Evolutionary conservation across 1,140 invertebrate species (phyloP).

Genomic region (Aphelinus atriplicis): DNA sequence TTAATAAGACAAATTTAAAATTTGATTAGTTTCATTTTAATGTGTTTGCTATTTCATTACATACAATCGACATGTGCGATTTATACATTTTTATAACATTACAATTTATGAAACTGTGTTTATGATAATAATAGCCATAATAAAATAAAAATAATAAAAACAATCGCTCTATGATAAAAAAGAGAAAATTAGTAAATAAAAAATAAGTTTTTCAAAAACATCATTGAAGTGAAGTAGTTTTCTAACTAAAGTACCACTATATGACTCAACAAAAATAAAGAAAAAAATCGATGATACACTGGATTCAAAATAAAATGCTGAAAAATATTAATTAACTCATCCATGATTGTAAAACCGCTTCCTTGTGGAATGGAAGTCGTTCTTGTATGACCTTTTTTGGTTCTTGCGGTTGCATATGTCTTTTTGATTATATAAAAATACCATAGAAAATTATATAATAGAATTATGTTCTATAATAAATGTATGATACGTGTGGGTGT

Average conservation of each 20-base stretch:
- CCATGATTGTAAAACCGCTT: constrained; percentile 36
- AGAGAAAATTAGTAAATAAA: constrained; percentile 21
- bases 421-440: constrained; percentile 52
- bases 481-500: constrained; percentile 7
- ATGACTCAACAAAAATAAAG: constrained; percentile 8
- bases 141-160: constrained; percentile 21
- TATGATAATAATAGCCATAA: constrained; percentile 26
- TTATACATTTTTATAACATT: constrained; percentile 36
- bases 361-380: constrained; percentile 33
- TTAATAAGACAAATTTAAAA: constrained; percentile 20
- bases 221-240: constrained; percentile 9
- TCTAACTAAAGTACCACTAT: constrained; percentile 22
- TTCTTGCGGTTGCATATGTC: constrained; percentile 31
- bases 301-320: no score
- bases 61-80: constrained; percentile 38
- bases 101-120: constrained; percentile 31
- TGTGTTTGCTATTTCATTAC: constrained; percentile 37
- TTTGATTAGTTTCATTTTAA: constrained; percentile 38
- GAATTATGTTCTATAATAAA: constrained; percentile 45
- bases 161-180: constrained; percentile 19
- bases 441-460: constrained; percentile 52
- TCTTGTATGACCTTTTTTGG: constrained; percentile 25
- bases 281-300: background rate
- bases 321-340: background rate
- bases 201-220: constrained; percentile 20